These are phyloP conservation scores for Pteruthius melanotis DNA, from an alignment of 2,113 vertebrate species.

Conservation along the genomic window DNA sequence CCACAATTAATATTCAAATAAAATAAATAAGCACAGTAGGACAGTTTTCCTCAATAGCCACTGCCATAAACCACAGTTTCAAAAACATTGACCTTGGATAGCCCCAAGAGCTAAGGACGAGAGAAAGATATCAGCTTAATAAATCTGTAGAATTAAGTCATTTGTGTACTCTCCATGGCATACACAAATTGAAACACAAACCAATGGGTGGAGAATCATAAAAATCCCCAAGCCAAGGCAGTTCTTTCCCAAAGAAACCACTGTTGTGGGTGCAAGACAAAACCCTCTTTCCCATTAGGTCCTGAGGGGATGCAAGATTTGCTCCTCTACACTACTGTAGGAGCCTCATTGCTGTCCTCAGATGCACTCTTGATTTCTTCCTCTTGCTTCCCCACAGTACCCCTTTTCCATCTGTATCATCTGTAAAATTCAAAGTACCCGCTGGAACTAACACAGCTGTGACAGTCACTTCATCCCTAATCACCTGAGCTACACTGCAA, in stretches of 20 bases:
- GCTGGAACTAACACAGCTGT: not conserved
- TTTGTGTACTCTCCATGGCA: not conserved
- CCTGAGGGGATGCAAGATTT: not conserved
- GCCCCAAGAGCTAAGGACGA: not conserved
- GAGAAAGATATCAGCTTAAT: not conserved
- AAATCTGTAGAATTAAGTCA: not conserved
- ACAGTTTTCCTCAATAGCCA: not conserved
- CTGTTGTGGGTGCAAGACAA: not conserved
- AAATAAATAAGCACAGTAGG: not conserved
- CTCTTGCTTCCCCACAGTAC: not conserved
- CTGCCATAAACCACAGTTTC: not conserved
- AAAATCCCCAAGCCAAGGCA: not conserved
- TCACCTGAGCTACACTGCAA: not conserved
- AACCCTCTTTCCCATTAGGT: not conserved
- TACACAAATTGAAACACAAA: not conserved
- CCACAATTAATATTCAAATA: not conserved
- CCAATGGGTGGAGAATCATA: not conserved
- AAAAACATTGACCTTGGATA: not conserved
- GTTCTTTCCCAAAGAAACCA: not conserved
- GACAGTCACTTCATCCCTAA: not conserved
- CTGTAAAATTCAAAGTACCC: not conserved
- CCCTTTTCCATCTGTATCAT: not conserved
- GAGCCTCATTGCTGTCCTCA: not conserved
- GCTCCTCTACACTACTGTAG: not conserved
- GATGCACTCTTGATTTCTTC: not conserved